Conservation (phyloP, 2,797 vertebrate species). For the Poecilia gillii region DNA sequence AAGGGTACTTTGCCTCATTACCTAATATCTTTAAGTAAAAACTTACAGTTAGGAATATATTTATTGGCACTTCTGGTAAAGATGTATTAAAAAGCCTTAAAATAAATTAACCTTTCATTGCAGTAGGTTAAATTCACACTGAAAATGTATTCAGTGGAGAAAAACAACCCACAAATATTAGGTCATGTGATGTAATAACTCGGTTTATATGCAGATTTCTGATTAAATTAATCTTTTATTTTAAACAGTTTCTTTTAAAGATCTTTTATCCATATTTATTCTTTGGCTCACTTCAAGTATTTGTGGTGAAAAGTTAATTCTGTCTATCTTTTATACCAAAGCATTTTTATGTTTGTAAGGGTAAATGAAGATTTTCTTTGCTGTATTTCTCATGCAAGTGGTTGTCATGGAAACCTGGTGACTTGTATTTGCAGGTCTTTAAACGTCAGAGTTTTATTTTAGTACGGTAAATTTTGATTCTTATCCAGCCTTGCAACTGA, state of each 20-base stretch:
- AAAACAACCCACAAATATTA: background rate
- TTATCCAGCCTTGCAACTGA: background rate
- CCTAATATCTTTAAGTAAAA: background rate
- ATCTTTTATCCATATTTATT: background rate
- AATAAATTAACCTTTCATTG: background rate
- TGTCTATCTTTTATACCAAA: background rate
- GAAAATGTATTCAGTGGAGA: background rate
- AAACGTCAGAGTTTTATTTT: background rate
- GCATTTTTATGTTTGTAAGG: background rate
- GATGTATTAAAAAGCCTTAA: background rate
- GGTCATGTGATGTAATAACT: background rate
- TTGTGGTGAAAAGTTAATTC: background rate
- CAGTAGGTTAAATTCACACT: background rate
- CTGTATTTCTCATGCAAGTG: background rate
- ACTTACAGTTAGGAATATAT: background rate
- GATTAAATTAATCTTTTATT: background rate
- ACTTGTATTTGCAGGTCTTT: background rate
- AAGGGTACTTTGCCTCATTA: constrained; percentile 39
- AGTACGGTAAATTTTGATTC: background rate
- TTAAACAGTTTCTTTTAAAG: background rate
- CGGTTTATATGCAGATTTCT: background rate
- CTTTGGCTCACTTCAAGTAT: background rate
- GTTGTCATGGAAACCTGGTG: background rate
- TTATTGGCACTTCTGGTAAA: constrained; percentile 1
- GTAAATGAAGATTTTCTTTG: background rate